A percentile compares a stretch with the other conserved stretches of the same genome.
Conservation (phyloP, 1,140 invertebrate genomes). For the Euborellia annulipes region DNA sequence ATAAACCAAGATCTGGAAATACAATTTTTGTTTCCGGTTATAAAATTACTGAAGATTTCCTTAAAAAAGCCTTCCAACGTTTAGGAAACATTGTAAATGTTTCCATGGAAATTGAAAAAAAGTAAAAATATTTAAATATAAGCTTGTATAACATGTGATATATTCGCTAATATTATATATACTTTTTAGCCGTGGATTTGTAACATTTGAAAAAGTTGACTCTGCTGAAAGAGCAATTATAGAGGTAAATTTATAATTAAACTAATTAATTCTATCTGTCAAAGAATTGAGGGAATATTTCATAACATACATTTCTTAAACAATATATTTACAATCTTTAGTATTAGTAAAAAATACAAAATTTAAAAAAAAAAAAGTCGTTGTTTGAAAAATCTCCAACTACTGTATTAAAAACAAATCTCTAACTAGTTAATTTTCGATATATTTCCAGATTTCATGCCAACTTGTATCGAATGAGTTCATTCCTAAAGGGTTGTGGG, state of each 20-base stretch:
- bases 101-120: slow-evolving; percentile 78
- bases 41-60: slow-evolving; percentile 65
- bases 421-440: no score
- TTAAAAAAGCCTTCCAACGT: slow-evolving; percentile 60
- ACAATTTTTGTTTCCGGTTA: slow-evolving; percentile 73
- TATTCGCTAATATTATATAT: neutral
- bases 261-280: no score
- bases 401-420: no score
- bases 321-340: no score
- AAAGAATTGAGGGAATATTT: no score
- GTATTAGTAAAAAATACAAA: no score
- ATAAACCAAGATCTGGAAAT: slow-evolving; percentile 59
- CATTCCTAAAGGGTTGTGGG: no score
- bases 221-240: slow-evolving; percentile 71
- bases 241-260: slow-evolving; percentile 45
- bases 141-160: slow-evolving; percentile 1
- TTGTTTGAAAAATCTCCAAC: no score
- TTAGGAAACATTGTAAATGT: slow-evolving; percentile 74
- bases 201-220: slow-evolving; percentile 83
- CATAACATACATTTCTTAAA: no score
- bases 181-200: slow-evolving; percentile 62
- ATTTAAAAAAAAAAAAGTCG: no score
- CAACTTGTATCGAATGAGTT: no score
- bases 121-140: slow-evolving; percentile 40
- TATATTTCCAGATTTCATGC: no score